Evolutionary conservation across 2,888 invertebrate genomes (phyloP), one percentile per base, ranked within the genome.

Genomic region (Athetis lepigone): DNA sequence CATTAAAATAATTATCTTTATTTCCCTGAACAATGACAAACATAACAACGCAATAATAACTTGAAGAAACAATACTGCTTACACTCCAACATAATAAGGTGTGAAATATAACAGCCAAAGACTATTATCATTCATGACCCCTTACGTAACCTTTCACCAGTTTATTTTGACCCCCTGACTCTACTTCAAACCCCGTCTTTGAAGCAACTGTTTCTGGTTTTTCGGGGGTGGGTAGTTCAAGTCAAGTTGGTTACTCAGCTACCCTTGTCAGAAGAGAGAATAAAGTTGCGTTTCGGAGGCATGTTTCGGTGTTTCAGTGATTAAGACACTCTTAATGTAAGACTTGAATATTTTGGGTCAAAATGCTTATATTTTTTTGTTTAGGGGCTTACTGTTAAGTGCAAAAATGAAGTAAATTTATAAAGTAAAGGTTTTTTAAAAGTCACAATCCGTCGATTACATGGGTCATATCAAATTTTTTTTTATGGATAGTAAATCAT

Each of bases 101-200:
- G 80, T 69, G 76, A 81, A 79, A 76, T 71, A 79, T 76, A 76
- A 79, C 78, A 67, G 76, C 55, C 11, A 70, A 66, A 66, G 68
- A 70, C 71, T 69, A 81, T 80, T 81, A 79, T 70, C 70, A 75
- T 79, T 79, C 74, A 78, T 43, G 61, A 67, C 70, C 71, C 65
- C 74, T 70, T 65, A 73, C 59, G 67, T 75, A 72, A 69, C 65
- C 60, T 37, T 39, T 9, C 3, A 25, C 80, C 69, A 71, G 23
- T 33, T 37, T 33, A 45, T 7, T 25, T 45, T 19, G 65, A 52
- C 4, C 55, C 2, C 21, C 47, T 13, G 6, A 57, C 13, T 9
- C 23, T 23, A 19, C 18, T 2, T 7, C 4, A 43, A 21, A 8
- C 1, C 4, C 1, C 27, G 27, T 1, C n/a, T 47, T 50, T 2